phyloP scores from a whole-genome alignment of 2,113 vertebrate species.

The Amblyornis subalaris region DNA sequence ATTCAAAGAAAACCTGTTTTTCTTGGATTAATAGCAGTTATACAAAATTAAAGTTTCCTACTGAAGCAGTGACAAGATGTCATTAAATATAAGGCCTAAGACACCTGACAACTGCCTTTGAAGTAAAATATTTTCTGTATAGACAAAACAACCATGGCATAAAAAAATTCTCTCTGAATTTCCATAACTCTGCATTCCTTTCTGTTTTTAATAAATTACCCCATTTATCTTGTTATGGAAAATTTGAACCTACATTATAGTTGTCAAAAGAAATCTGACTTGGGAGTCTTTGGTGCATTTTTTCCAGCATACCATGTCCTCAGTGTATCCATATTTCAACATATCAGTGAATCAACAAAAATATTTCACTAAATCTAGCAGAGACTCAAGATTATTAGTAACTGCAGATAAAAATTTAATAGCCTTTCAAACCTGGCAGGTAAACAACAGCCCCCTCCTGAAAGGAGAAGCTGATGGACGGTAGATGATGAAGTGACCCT shows the following conservation, averaged over 20 bases:
- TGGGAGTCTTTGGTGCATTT: not conserved
- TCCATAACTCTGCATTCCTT: not conserved
- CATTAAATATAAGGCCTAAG: not conserved
- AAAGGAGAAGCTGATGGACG: not conserved
- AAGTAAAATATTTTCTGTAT: slow-evolving; percentile 16
- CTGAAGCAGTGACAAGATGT: slow-evolving; percentile 1
- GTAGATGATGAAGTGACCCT: not conserved
- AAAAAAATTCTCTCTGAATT: not conserved
- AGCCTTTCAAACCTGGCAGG: not conserved
- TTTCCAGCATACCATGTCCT: not conserved
- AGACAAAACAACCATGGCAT: not conserved
- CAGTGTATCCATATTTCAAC: not conserved
- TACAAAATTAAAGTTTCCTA: slow-evolving; percentile 4
- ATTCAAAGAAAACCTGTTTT: slow-evolving; percentile 10
- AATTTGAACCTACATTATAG: not conserved
- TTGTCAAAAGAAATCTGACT: not conserved
- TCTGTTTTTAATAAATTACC: slow-evolving; percentile 19
- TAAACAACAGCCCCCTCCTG: not conserved
- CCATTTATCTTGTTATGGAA: not conserved
- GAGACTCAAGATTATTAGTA: not conserved
- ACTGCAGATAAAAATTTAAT: not conserved
- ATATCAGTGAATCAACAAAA: not conserved
- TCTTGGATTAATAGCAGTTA: not conserved
- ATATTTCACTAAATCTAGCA: not conserved
- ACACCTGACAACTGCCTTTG: not conserved